Base-by-base conservation (phyloP, 2,888 invertebrate genomes). In the Lithosia quadra region DNA sequence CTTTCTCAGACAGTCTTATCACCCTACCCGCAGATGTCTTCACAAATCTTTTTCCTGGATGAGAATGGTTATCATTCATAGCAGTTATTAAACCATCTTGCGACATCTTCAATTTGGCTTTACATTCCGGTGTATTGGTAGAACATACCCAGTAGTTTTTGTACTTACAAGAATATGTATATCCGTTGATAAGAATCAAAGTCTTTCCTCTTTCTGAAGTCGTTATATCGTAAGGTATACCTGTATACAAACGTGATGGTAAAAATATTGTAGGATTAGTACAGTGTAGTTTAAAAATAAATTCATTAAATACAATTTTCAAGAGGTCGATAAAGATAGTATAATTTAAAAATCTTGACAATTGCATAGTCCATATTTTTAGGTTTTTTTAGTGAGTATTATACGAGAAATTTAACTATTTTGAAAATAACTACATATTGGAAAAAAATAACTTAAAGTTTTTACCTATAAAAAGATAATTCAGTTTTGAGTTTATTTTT, bases 191-290 rank as follows among this genome's bases (percentile, higher is more conserved):
- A 0, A 88, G 71, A 2, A 90, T 78, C 0, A 88, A 76, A 18
- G 77, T 69, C 65, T 69, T 85, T 0, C 89, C 89, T 68, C 80
- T 74, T 69, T 86, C 85, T 0, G 86, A 87, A 49, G 65, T 72
- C 24, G 85, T 70, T 11, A 78, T 63, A 13, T 78, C 73, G 39
- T 86, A 78, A 9, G 65, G 49, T n/a, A 73, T 33, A 49, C 53
- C 60, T 33, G 57, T 15, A 61, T 9, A 2, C 21, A 56, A 34
- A 53, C 18, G 18, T 49, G 18, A 24, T n/a, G 33, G 13, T 39
- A 34, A 58, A 8, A 21, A 24, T 24, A 39, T 39, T 39, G 18
- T 49, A 49, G 9, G 18, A 39, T 3, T 15, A 4, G 13, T 39
- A 39, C 15, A 13, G 11, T 13, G 13, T 28, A 5, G 28, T 28